Evolutionary conservation across 2,888 invertebrate species (phyloP), one percentile per base, ranked within the genome.

Genomic region (Embidobia sp.): DNA sequence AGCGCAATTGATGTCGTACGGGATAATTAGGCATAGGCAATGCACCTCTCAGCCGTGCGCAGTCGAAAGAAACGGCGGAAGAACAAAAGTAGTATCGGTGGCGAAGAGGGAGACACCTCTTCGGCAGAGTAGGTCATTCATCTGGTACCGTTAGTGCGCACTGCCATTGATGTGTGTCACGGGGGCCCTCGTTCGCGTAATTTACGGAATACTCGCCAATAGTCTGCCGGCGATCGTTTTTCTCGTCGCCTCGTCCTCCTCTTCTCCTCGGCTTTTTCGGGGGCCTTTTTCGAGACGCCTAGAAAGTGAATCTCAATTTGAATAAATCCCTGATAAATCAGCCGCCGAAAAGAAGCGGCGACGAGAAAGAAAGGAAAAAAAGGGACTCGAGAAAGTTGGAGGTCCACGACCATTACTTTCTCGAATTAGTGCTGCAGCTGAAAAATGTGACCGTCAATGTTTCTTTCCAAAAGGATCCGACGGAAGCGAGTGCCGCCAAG

Each of bases 151-250:
- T 88, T 88, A 88, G 83, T 81, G 79, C 83, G 81, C 83, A 83
- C 84, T 84, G 81, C 84, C 84, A 86, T 85, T 85, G 85, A 88
- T 88, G 86, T 88, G 88, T 88, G 88, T 88, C 88, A 88, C 86
- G 85, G 80, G 87, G 86, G 83, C 85, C 85, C 80, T 79, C 67
- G 77, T 72, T 76, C 75, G 64, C 74, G 73, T 72, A 77, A 77
- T 74, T 79, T 77, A 79, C 74, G 61, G 77, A 79, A 79, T 64
- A 66, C 61, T 55, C 46, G 63, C 48, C 61, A 61, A 63, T 70
- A 46, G 61, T 73, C 55, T 49, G 8, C 4, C 11, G 8, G n/a
- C 26, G 15, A n/a, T 40, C 48, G 3, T 26, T 22, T 57, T 49
- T 35, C 26, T 48, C 8, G 26, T 48, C 13, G 22, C 3, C 22